These are phyloP conservation scores for Oophaga sylvatica DNA, from an alignment of 2,797 vertebrate genomes.

Conservation along the genomic window DNA sequence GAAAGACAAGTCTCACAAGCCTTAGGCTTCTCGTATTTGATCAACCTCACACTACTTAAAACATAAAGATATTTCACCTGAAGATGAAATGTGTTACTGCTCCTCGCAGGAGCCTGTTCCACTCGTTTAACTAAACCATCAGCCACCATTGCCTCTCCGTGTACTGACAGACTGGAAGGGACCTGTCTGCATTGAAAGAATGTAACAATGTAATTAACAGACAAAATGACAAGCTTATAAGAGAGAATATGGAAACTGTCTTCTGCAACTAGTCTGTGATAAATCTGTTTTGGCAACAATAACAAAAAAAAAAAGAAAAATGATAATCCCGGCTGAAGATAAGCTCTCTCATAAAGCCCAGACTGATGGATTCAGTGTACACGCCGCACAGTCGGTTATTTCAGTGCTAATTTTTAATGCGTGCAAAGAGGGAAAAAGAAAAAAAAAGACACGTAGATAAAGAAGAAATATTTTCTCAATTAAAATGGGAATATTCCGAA, in stretches of 20 bases:
- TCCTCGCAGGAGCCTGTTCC: conserved; percentile 40
- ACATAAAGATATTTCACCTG: conserved; percentile 19
- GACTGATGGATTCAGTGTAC: not conserved
- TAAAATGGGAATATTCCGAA: not conserved
- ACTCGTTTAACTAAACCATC: conserved; percentile 49
- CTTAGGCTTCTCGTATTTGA: conserved; percentile 7
- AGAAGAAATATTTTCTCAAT: not conserved
- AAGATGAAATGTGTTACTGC: conserved; percentile 38
- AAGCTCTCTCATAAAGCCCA: conserved; percentile 16
- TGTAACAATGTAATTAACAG: conserved; percentile 34
- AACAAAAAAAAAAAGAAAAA: not conserved
- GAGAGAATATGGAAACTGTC: conserved; percentile 17
- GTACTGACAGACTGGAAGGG: conserved; percentile 35
- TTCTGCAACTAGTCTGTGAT: conserved; percentile 42
- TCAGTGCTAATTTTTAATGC: not conserved
- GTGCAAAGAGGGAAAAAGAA: not conserved
- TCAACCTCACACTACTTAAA: conserved; percentile 8
- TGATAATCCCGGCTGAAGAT: not conserved
- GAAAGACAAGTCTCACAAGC: conserved; percentile 41
- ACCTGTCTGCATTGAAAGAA: conserved; percentile 29
- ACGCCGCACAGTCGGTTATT: not conserved
- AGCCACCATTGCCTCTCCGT: conserved; percentile 35
- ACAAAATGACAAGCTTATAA: conserved; percentile 44
- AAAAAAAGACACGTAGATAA: not conserved
- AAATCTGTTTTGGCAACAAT: conserved; percentile 17